phyloP scores from a whole-genome alignment of 2,888 invertebrate genomes.

The Pollenia angustigena region DNA sequence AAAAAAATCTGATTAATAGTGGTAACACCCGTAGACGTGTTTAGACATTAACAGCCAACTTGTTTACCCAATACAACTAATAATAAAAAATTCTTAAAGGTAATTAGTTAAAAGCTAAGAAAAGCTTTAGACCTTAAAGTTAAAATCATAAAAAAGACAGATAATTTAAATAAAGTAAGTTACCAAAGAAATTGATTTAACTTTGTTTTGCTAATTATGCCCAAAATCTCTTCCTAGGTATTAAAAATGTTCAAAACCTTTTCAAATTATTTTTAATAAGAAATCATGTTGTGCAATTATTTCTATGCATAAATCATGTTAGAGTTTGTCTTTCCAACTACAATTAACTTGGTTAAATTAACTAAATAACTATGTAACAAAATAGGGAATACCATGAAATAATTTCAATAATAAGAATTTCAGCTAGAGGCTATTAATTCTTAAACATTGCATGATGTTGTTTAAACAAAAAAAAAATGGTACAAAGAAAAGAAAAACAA shows the following conservation, averaged over 20 bases:
- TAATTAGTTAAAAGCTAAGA: slow-evolving; percentile 6
- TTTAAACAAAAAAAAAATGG: slow-evolving; percentile 1
- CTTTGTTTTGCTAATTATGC: background rate
- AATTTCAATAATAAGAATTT: slow-evolving; percentile 46
- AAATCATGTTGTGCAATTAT: slow-evolving; percentile 43
- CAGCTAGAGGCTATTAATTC: slow-evolving; percentile 42
- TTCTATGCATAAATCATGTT: slow-evolving; percentile 37
- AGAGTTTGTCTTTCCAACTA: slow-evolving; percentile 5
- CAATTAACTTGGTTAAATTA: slow-evolving; percentile 52
- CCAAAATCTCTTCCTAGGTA: slow-evolving; percentile 10
- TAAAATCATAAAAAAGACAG: no score
- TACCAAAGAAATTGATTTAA: background rate
- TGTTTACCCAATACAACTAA: slow-evolving; percentile 34
- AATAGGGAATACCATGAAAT: slow-evolving; percentile 27
- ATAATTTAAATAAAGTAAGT: background rate
- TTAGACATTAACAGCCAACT: slow-evolving; percentile 22
- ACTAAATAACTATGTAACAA: slow-evolving; percentile 13
- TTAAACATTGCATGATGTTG: slow-evolving; percentile 59
- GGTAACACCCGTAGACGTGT: slow-evolving; percentile 38
- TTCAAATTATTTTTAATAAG: slow-evolving; percentile 44
- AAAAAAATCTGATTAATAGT: slow-evolving; percentile 30
- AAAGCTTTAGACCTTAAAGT: background rate
- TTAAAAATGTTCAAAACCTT: slow-evolving; percentile 5
- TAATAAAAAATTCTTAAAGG: slow-evolving; percentile 7
- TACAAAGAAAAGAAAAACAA: slow-evolving; percentile 75